A percentile compares a stretch with the other conserved stretches of the same genome.
Evolutionary conservation across 1,140 invertebrate species (phyloP).

Genomic region (Achatina immaculata): DNA sequence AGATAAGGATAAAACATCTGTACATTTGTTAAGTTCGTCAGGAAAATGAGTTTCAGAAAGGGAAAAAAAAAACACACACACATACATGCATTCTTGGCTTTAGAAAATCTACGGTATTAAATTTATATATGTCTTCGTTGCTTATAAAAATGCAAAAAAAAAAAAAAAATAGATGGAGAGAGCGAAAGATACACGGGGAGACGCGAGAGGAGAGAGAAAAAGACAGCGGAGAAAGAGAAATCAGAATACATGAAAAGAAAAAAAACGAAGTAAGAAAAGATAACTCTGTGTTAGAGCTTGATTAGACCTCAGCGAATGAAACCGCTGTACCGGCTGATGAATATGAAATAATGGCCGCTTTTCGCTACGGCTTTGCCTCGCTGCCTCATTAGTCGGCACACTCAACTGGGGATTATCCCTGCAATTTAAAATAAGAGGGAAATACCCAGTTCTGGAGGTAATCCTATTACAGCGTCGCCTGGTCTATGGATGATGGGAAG

Average conservation of each 20-base stretch:
- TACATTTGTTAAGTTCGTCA: no score
- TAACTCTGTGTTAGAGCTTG: neutral
- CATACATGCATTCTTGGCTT: no score
- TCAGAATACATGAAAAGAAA: neutral
- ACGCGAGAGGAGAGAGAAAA: no score
- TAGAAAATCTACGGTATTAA: no score
- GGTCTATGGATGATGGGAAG: neutral
- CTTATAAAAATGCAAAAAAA: no score
- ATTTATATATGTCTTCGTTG: no score
- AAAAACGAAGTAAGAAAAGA: neutral
- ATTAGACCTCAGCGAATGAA: slow-evolving; percentile 8
- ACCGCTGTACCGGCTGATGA: neutral
- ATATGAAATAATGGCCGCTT: slow-evolving; percentile 16
- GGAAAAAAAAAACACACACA: no score
- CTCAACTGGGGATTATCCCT: slow-evolving; percentile 8
- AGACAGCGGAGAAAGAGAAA: no score
- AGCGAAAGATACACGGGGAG: no score
- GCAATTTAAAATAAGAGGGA: neutral
- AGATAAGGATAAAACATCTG: no score
- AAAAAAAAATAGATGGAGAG: no score
- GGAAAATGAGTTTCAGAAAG: no score
- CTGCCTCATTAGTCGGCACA: neutral
- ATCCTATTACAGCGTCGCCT: slow-evolving; percentile 1
- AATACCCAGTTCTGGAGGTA: neutral
- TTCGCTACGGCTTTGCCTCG: neutral